Base-by-base conservation (phyloP, 2,888 invertebrate genomes). In the Dasysyrphus albostriatus region DNA sequence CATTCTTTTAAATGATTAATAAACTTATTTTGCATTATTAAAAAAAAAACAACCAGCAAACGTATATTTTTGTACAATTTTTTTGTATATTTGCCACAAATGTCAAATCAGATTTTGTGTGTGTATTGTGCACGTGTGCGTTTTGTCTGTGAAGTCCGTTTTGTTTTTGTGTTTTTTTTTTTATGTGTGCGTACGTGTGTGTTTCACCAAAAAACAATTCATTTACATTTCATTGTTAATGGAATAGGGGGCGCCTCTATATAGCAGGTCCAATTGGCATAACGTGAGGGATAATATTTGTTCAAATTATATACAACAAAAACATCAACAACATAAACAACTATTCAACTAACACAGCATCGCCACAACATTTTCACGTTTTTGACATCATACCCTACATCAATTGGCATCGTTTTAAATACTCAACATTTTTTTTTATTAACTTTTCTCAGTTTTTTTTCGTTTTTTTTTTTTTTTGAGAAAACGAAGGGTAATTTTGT, bases 1-100 rank as follows among this genome's bases (percentile, higher is more conserved):
- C 44, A 76, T 87, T 83, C 74, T 83, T 87, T 87, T 79, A 87
- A 87, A 83, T 83, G 87, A 87, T 87, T 87, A 87, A 87, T 87
- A 87, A 87, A 87, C 83, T 87, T 87, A 82, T 87, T 87, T 87
- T 87, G 87, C 87, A 87, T 87, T 87, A 87, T 79, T 87, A 65
- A 76, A 84, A 84, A n/a, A 85, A 85, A 87, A 77, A 72, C 49
- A 72, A 78, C 61, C 72, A 82, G 63, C 61, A 78, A 78, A 83
- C 78, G 74, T 78, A 87, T 87, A 87, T 83, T 83, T 85, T 78
- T 83, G 82, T 85, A 85, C 54, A 84, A 49, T 67, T 67, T 65
- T 82, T 85, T 82, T 81, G 78, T 87, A 78, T 79, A 83, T 79
- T 83, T 75, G 87, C 83, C 83, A 87, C 75, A 87, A 67, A 67